These are phyloP conservation scores for Abrostola triplasia DNA, from an alignment of 2,888 invertebrate genomes.

Conservation along the genomic window DNA sequence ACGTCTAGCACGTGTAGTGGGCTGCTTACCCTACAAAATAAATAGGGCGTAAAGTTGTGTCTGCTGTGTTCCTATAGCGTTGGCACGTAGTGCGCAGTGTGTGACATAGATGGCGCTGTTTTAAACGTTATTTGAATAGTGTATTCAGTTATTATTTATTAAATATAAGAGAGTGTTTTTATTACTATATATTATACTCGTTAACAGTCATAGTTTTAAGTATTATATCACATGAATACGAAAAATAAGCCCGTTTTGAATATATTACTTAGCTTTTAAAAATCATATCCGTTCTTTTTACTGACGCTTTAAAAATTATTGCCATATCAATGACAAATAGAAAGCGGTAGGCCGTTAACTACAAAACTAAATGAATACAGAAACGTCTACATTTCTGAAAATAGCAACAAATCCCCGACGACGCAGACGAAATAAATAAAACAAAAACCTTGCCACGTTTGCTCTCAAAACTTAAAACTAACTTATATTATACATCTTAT, in stretches of 20 bases:
- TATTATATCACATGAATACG: too few relatives aligned
- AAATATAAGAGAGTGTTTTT: too few relatives aligned
- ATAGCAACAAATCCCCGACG: conserved; percentile 37
- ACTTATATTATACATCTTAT: conserved; percentile 1
- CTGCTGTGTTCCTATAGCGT: conserved; percentile 3
- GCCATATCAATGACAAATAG: neutral
- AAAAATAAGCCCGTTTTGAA: too few relatives aligned
- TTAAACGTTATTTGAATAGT: neutral
- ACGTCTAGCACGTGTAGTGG: conserved; percentile 13
- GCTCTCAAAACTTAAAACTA: neutral
- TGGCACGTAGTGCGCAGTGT: neutral
- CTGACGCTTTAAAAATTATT: neutral
- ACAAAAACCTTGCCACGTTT: conserved; percentile 13
- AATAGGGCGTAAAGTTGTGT: conserved; percentile 20
- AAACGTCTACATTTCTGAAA: conserved; percentile 29
- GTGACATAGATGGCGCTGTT: conserved; percentile 28
- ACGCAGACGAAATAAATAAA: conserved; percentile 36
- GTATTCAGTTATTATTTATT: too few relatives aligned
- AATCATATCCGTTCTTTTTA: neutral
- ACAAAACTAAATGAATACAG: conserved; percentile 19
- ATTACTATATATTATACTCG: too few relatives aligned
- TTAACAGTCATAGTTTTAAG: too few relatives aligned
- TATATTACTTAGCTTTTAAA: neutral
- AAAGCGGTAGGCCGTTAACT: neutral
- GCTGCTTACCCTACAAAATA: conserved; percentile 22